Evolutionary conservation across 2,888 invertebrate genomes (phyloP), one percentile per base, ranked within the genome.

Genomic region (Phasia obesa): DNA sequence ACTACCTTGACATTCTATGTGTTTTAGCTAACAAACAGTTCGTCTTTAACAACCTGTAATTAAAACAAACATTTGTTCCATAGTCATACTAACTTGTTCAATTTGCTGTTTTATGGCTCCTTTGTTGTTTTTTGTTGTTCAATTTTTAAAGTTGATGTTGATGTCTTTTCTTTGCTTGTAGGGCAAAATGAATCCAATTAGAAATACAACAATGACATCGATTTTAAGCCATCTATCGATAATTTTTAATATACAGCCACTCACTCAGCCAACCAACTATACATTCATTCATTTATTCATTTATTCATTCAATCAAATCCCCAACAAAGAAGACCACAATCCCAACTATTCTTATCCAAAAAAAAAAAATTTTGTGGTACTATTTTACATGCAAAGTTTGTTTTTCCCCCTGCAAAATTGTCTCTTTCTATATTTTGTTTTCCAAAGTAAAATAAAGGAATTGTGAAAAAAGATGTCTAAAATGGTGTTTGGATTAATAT

Each of bases 161-260:
- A 67, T 79, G 60, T 59, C 62, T 69, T 53, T 53, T 80, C 53
- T n/a, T 62, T 62, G 60, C 51, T 59, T 78, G 64, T 70, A 69
- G 74, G 64, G 64, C 57, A 55, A 82, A 78, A 78, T 49, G 70
- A 76, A 81, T 81, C 76, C 76, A 84, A 84, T 76, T 81, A 81
- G 84, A 84, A 81, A 81, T 64, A 81, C 69, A 77, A 81, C 73
- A 84, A 69, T 84, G 75, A 70, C 79, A 79, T 83, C 64, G 59
- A 65, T 59, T 83, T 70, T 79, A 79, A 83, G 70, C 65, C 70
- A 74, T 77, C 62, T 78, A 75, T 83, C 53, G 75, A 70, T 62
- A 60, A 19, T 27, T 49, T 11, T 21, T 5, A 15, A 13, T 53
- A 53, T 35, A 25, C 38, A 42, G 13, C 38, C 42, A 53, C 11